phyloP scores from a whole-genome alignment of 2,113 vertebrate species.

The Circaetus cinerascens region DNA sequence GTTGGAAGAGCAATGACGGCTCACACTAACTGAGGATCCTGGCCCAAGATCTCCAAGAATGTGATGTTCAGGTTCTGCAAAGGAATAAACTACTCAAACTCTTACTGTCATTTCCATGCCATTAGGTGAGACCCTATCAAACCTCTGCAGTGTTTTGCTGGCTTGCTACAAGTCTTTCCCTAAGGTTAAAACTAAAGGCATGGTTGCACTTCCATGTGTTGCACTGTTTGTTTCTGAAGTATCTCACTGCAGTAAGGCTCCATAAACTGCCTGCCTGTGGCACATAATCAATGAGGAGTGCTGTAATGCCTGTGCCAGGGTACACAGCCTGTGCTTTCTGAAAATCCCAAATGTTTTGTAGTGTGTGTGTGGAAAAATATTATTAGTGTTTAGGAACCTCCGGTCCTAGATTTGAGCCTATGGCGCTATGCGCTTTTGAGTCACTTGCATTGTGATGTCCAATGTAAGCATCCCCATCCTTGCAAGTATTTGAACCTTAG shows the following conservation, averaged over 20 bases:
- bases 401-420: background rate
- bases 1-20: background rate
- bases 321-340: background rate
- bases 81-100: background rate
- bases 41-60: background rate
- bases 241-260: background rate
- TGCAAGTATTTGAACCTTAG: background rate
- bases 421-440: background rate
- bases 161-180: conserved; percentile 72
- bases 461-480: background rate
- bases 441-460: background rate
- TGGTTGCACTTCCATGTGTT: conserved; percentile 57
- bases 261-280: background rate
- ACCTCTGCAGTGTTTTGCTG: conserved; percentile 72
- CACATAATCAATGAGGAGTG: background rate
- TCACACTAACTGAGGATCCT: background rate
- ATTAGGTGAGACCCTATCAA: conserved; percentile 71
- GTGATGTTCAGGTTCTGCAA: background rate
- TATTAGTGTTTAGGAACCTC: background rate
- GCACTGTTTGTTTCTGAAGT: conserved; percentile 76
- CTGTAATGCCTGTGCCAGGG: background rate
- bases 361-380: background rate
- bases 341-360: background rate
- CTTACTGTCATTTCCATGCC: background rate
- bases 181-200: conserved; percentile 73